A percentile compares a stretch with the other conserved stretches of the same genome.
Conservation (phyloP, 2,113 vertebrate species). For the Alligator mississippiensis region DNA sequence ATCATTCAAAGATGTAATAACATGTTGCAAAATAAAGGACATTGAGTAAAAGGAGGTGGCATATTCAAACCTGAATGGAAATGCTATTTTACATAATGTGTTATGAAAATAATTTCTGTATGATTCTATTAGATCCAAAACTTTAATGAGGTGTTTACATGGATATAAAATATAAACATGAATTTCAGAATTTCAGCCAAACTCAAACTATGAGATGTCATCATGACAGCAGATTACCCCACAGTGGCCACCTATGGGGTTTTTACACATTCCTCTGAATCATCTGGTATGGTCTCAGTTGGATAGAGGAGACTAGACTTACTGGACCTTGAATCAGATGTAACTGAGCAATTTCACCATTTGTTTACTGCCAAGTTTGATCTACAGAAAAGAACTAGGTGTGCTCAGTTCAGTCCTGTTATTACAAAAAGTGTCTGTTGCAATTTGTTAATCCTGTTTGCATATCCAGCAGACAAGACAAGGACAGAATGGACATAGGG, state of each 20-base stretch:
- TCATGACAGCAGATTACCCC: background rate
- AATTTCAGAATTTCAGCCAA: background rate
- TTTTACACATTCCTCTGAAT: background rate
- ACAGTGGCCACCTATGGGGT: background rate
- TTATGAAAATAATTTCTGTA: no score
- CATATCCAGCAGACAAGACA: background rate
- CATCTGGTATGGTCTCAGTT: background rate
- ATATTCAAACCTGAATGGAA: background rate
- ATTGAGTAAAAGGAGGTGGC: background rate
- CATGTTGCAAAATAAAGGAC: background rate
- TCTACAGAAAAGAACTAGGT: background rate
- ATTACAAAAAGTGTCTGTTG: background rate
- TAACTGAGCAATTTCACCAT: background rate
- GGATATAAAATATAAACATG: constrained; percentile 8
- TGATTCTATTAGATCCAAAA: background rate
- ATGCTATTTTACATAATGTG: background rate
- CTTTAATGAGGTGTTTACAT: background rate
- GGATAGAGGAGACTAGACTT: background rate
- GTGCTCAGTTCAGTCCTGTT: background rate
- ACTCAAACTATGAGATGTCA: constrained; percentile 24
- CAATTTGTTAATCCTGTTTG: background rate
- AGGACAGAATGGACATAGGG: background rate
- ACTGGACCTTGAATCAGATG: constrained; percentile 29
- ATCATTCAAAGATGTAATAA: background rate
- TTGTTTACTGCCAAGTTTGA: background rate